Evolutionary conservation across 2,888 invertebrate genomes (phyloP), one percentile per base, ranked within the genome.

Genomic region (Cosmorhoe ocellata): DNA sequence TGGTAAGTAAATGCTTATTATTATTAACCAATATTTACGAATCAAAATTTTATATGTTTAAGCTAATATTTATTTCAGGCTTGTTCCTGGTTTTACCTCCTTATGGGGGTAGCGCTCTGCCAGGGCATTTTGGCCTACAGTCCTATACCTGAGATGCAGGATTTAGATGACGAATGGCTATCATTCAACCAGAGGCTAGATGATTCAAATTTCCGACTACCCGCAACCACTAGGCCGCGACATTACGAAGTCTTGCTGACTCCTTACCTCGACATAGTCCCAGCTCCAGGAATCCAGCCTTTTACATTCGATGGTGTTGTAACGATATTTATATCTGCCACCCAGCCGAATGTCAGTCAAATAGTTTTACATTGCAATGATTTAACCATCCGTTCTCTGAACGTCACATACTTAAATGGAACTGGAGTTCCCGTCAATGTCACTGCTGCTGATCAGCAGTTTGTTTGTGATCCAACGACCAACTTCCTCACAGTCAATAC

Each of bases 201-300:
- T 9, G 68, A 84, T 43, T 69, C 76, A 0, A 64, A 67, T 3
- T 92, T 87, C 61, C 81, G 92, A 5, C 73, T 93, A 1, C 90
- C 91, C 0, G 77, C 69, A 0, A 80, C 82, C 0, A 83, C 93
- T 0, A 50, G 47, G 1, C 94, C 94, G 0, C 63, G 58, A 0
- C 74, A 74, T n/a, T 95, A 94, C 58, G 76, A 83, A 22, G 78
- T 94, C 0, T 61, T 77, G 0, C 63, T 94, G 3, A 79, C 76
- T 0, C 92, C 93, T 0, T 84, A 91, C 56, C 82, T 93, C 2
- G 74, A 85, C 0, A 46, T 47, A 0, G 50, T 54, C 0, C 64
- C 78, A 0, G n/a, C 31, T 0, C n/a, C 36, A 6, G 63, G 69
- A 18, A 63, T 64, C 0, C 42, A 41, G 0, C 68, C 70, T 0